Base-by-base conservation (phyloP, 1,140 invertebrate species). In the Zaprionus ornatus region DNA sequence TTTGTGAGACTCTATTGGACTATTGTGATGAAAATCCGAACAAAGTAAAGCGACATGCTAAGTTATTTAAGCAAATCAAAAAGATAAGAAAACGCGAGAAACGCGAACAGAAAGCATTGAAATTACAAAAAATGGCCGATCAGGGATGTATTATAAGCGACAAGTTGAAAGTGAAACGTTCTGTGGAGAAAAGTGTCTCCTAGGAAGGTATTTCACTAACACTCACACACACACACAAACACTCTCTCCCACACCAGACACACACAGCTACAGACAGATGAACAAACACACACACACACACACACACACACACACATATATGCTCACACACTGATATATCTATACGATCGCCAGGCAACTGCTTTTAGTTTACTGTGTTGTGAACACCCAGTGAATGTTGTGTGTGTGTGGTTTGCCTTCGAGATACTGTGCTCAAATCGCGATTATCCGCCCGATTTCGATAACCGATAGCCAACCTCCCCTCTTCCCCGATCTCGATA, bases 1-100 rank as follows among this genome's bases (percentile, higher is more conserved):
- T 98, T 93, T 98, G 98, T 93, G 97, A 98, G 93, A 98, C 98
- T 3, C 93, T 99, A 10, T 93, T 98, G 63, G 97, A 98, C 91
- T 98, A 97, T 93, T 97, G 96, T 86, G 97, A 98, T 92, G 96
- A 97, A 54, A 96, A 97, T 93, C 97, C 97, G 7, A 95, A 95
- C 77, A 98, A 98, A 95, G 96, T 97, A 93, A 95, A 94, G 91
- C 93, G 97, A 56, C 94, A 96, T 64, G 94, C 94, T 64, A 97
- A 97, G 93, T 96, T 97, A 80, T 94, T 97, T 54, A 95, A 95
- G 68, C 95, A 96, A 91, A 93, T 98, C 71, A 93, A 96, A 71
- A 96, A 97, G 93, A 96, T 96, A 93, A 96, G 97, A 17, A 92
- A 92, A 82, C 85, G 83, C 66, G 92, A 93, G 83, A 91, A 90